A percentile compares a stretch with the other conserved stretches of the same genome.
Conservation (phyloP, 2,888 invertebrate genomes). For the Apamea crenata region DNA sequence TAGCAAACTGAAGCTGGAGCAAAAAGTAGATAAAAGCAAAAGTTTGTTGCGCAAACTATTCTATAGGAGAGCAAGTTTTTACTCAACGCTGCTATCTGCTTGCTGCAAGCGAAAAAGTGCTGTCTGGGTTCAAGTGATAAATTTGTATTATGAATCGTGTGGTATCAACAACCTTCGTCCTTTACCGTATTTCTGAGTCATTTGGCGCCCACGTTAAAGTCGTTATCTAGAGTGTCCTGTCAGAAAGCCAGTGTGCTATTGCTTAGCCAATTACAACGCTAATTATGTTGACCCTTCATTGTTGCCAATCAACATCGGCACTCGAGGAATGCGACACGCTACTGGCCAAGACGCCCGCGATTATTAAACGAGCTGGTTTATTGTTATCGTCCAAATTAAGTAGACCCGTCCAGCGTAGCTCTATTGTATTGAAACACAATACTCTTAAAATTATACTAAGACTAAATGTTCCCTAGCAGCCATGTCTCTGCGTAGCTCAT, state of each 20-base stretch:
- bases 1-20: constrained; percentile 24
- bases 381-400: constrained; percentile 68
- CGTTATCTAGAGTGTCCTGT: constrained; percentile 34
- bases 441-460: constrained; percentile 36
- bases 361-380: constrained; percentile 72
- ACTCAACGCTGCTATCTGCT: constrained; percentile 21
- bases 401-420: constrained; percentile 60
- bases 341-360: constrained; percentile 69
- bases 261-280: constrained; percentile 66
- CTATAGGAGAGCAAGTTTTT: constrained; percentile 40
- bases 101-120: constrained; percentile 23
- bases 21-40: constrained; percentile 60
- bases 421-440: constrained; percentile 40
- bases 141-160: constrained; percentile 8
- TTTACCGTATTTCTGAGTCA: constrained; percentile 43
- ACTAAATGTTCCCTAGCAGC: constrained; percentile 56
- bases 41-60: constrained; percentile 55
- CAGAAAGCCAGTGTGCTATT: constrained; percentile 53
- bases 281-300: constrained; percentile 80
- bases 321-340: constrained; percentile 77
- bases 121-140: constrained; percentile 11
- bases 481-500: constrained; percentile 49
- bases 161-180: constrained; percentile 24
- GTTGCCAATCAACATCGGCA: constrained; percentile 77
- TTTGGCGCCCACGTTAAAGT: constrained; percentile 58